Evolutionary conservation across 2,888 invertebrate genomes (phyloP).

Genomic region (Lysandra coridon): DNA sequence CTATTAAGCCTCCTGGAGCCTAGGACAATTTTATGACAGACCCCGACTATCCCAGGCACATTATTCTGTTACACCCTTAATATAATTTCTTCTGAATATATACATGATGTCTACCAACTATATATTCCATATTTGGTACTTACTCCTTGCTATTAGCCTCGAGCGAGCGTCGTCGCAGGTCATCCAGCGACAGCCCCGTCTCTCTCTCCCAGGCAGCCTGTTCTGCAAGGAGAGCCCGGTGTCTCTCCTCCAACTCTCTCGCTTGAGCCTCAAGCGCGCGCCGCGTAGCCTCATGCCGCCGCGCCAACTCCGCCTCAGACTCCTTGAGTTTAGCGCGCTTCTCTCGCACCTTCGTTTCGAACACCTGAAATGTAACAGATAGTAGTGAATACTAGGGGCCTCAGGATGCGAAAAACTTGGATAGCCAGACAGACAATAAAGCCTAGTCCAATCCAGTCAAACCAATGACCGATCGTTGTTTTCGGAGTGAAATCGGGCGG

Average conservation of each 20-base stretch:
- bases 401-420: too few relatives aligned
- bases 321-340: constrained; percentile 98
- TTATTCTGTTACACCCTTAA: too few relatives aligned
- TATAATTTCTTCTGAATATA: too few relatives aligned
- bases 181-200: constrained; percentile 93
- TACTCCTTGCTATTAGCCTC: constrained; percentile 95
- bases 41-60: too few relatives aligned
- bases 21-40: too few relatives aligned
- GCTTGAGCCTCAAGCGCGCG: constrained; percentile 92
- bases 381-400: not conserved
- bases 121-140: constrained; percentile 67
- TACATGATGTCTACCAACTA: constrained; percentile 49
- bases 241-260: constrained; percentile 94
- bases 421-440: too few relatives aligned
- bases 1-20: too few relatives aligned
- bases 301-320: constrained; percentile 94
- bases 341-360: constrained; percentile 98
- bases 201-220: constrained; percentile 94
- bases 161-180: constrained; percentile 91
- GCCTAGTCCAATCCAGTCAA: too few relatives aligned
- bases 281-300: constrained; percentile 90
- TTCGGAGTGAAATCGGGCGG: too few relatives aligned
- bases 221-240: constrained; percentile 91
- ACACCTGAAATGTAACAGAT: constrained; percentile 80
- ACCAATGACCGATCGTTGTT: too few relatives aligned